Evolutionary conservation across 2,113 vertebrate species (phyloP).

Genomic region (Grammomys surdaster): DNA sequence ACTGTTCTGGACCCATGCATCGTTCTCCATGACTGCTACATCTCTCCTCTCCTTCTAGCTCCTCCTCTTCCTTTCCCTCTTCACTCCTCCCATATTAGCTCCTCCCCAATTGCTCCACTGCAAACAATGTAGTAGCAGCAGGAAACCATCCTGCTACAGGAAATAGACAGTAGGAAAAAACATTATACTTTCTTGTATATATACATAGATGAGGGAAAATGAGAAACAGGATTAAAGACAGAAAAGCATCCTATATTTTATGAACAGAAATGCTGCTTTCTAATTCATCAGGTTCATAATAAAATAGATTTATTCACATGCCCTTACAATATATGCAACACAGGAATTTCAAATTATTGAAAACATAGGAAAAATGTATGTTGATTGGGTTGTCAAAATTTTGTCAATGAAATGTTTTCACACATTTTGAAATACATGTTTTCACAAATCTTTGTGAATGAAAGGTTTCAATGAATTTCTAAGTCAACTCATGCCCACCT

Average conservation of each 20-base stretch:
- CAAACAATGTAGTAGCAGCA: too few species aligned
- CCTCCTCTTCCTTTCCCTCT: too few species aligned
- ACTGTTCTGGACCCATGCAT: too few species aligned
- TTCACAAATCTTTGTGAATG: not conserved
- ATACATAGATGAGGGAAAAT: not conserved
- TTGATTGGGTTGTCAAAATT: not conserved
- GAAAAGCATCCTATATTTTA: not conserved
- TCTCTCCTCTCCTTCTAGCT: too few species aligned
- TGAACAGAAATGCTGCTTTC: not conserved
- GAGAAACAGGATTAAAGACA: not conserved
- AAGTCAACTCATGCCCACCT: not conserved
- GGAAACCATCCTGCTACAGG: too few species aligned
- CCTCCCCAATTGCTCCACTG: too few species aligned
- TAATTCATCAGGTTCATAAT: not conserved
- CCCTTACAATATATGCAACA: not conserved
- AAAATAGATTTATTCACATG: not conserved
- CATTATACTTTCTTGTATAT: not conserved
- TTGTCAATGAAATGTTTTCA: not conserved
- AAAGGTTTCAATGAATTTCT: not conserved
- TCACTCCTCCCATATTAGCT: too few species aligned
- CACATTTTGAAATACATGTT: not conserved
- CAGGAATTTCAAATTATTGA: slow-evolving; percentile 4
- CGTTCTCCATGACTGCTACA: too few species aligned
- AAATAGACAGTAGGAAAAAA: not conserved
- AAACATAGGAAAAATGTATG: not conserved